Evolutionary conservation across 1,140 invertebrate species (phyloP).

Genomic region (Steinernema khuongi): DNA sequence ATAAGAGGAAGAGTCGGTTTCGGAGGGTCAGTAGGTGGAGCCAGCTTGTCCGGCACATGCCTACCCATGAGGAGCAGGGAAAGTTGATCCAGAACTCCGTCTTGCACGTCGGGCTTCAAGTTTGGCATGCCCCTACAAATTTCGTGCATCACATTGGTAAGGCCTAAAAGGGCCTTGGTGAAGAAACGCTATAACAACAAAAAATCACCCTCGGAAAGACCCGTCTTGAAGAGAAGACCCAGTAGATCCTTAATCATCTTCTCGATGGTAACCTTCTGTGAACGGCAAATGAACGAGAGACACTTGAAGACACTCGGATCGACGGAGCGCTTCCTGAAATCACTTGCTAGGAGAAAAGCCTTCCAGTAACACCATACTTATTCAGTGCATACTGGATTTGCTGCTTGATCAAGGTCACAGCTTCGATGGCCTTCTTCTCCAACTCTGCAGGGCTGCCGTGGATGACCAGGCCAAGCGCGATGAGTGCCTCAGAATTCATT

Average conservation of each 20-base stretch:
- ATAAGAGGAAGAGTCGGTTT: conserved; percentile 59
- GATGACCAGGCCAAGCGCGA: conserved; percentile 38
- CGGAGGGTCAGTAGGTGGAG: conserved; percentile 27
- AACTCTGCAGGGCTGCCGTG: conserved; percentile 36
- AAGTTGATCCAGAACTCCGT: conserved; percentile 78
- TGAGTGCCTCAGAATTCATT: conserved; percentile 28
- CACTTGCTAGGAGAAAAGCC: conserved; percentile 23
- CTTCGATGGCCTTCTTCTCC: conserved; percentile 48
- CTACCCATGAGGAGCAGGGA: conserved; percentile 63
- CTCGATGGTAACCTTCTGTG: conserved; percentile 71
- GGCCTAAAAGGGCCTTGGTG: too few relatives aligned
- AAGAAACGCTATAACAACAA: too few relatives aligned
- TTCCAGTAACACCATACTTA: conserved; percentile 30
- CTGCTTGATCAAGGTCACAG: conserved; percentile 35
- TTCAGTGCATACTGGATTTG: conserved; percentile 30
- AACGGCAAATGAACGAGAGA: conserved; percentile 74
- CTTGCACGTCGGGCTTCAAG: conserved; percentile 80
- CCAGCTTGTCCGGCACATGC: conserved; percentile 16
- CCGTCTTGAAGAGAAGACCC: conserved; percentile 84
- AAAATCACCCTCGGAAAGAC: conserved; percentile 70
- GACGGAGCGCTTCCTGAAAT: conserved; percentile 65
- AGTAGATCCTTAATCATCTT: conserved; percentile 77
- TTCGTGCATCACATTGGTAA: conserved; percentile 83
- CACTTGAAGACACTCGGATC: conserved; percentile 89
- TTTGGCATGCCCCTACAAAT: conserved; percentile 78